Evolutionary conservation across 2,113 vertebrate species (phyloP), one percentile per base, ranked within the genome.

Genomic region (Hippocampus mohnikei): DNA sequence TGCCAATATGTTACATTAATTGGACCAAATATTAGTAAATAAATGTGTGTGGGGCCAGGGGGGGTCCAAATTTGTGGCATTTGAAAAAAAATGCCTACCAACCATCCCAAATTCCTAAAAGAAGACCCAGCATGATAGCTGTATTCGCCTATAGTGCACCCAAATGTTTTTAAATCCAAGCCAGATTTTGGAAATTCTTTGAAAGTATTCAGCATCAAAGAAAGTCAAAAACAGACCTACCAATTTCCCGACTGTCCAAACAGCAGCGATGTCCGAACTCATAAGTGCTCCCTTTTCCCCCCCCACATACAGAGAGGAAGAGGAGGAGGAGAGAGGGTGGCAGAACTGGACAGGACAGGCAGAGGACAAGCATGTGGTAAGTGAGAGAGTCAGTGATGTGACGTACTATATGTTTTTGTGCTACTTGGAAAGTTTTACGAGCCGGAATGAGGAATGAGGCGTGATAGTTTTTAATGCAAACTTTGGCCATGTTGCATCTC

Each of bases 161-260:
- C 21, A 23, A 15, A 44, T 44, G 40, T 64, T 64, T 33, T 63
- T 63, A 42, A 41, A 42, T 42, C 1, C 5, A 64, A 23, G 3
- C 23, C 12, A 41, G 21, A 3, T 13, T 42, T 44, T n/a, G 61
- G 3, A 73, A 62, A 65, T 55, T 55, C 48, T 67, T 65, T 2
- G 3, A 8, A 48, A 25, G 52, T 29, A 1, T 55, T 74, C 25
- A 48, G 8, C 67, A 73, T 66, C 2, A 65, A 69, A 62, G 5
- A 40, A 21, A 27, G 8, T 2, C 71, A 52, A 8, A 59, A 55
- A 59, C 64, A 70, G 46, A 73, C 84, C 58, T 88, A 91, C 89
- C 88, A 70, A 71, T 84, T 37, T 48, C 70, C 18, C 27, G 66
- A 53, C 65, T 0, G 41, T 69, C 69, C 71, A 44, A 16, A 65